Evolutionary conservation across 1,140 invertebrate genomes (phyloP), one percentile per base, ranked within the genome.

Genomic region (Drosophila bocqueti): DNA sequence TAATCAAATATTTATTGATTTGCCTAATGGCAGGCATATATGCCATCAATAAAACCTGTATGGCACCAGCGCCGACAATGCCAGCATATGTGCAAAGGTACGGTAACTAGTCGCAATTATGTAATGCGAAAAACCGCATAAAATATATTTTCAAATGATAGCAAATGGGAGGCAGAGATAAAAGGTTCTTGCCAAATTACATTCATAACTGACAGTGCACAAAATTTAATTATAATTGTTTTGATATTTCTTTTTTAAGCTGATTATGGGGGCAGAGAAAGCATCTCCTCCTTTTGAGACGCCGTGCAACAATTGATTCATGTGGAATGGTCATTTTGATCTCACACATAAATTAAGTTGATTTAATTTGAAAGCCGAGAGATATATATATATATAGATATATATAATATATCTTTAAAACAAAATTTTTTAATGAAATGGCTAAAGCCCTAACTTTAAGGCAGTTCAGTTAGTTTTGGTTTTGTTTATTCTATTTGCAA

Each of bases 1-100:
- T 76, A 81, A 89, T 89, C 85, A 84, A 90, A 89, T 84, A 90
- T 84, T 89, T 81, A 87, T 89, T 90, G 81, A 89, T 87, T 81
- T 55, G 49, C 29, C 58, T 81, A 83, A 86, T 87, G 83, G 79
- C 81, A 75, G 57, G 62, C 43, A n/a, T 29, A n/a, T 31, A 31
- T 43, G 50, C 40, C 45, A 49, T 29, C 21, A 55, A 61, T 54
- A 63, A 57, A 52, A 36, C n/a, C 24, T 36, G 34, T 55, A 42
- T 43, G 38, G 24, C 26, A 80, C 57, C 40, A 59, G 34, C 26
- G 58, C 58, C 52, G 64, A 57, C 15, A 55, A 61, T 34, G 34
- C 67, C 64, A 66, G 62, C 66, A 65, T 72, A 49, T 40, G 34
- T 46, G 26, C n/a, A 29, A 18, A n/a, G 63, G 34, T 60, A 31